phyloP scores from a whole-genome alignment of 2,113 vertebrate genomes.

The Morone saxatilis region DNA sequence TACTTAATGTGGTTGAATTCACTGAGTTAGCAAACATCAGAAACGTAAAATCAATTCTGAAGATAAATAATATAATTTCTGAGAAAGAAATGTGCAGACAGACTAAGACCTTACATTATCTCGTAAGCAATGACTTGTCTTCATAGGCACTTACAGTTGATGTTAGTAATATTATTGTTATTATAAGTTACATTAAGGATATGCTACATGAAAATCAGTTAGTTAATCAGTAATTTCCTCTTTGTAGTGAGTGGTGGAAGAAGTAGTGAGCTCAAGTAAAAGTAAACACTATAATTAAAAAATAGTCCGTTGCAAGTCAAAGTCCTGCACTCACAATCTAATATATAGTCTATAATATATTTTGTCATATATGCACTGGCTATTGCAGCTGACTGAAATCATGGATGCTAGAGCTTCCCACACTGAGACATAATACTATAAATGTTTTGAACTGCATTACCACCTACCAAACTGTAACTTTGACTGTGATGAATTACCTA shows the following conservation, averaged over 20 bases:
- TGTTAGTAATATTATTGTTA: too few relatives aligned
- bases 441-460: slow-evolving; percentile 16
- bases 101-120: not conserved
- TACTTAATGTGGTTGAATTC: slow-evolving; percentile 4
- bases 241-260: too few relatives aligned
- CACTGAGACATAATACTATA: not conserved
- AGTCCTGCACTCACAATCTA: too few relatives aligned
- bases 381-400: not conserved
- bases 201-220: too few relatives aligned
- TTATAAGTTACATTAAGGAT: too few relatives aligned
- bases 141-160: not conserved
- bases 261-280: too few relatives aligned
- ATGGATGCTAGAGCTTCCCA: not conserved
- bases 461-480: not conserved
- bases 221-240: too few relatives aligned
- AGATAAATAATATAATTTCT: slow-evolving; percentile 2
- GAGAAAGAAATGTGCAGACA: not conserved
- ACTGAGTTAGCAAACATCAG: not conserved
- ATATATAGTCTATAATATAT: too few relatives aligned
- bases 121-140: not conserved
- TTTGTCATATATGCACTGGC: too few relatives aligned
- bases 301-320: too few relatives aligned
- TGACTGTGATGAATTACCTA: slow-evolving; percentile 39
- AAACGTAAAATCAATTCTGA: slow-evolving; percentile 10
- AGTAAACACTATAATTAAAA: too few relatives aligned